phyloP scores from a whole-genome alignment of 2,888 invertebrate species.

The Schrankia costaestrigalis region DNA sequence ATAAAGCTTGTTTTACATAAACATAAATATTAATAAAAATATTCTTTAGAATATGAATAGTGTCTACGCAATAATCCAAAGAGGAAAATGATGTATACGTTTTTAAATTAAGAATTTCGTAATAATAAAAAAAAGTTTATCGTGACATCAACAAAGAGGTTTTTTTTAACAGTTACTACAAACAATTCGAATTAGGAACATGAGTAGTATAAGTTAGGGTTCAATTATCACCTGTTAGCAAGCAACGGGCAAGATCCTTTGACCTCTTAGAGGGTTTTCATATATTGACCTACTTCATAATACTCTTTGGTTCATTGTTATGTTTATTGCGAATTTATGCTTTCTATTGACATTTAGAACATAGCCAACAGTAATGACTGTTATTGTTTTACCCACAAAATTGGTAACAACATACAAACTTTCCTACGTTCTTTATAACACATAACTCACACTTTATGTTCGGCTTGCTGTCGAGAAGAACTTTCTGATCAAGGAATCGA shows the following conservation, averaged over 20 bases:
- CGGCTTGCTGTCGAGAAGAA: too few relatives aligned
- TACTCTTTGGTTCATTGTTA: conserved; percentile 19
- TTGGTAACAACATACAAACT: conserved; percentile 9
- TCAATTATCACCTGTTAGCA: conserved; percentile 64
- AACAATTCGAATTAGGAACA: conserved; percentile 51
- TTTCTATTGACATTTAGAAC: conserved; percentile 30
- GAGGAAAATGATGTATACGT: too few relatives aligned
- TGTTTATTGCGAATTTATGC: conserved; percentile 16
- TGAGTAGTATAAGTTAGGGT: conserved; percentile 59
- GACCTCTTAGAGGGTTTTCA: conserved; percentile 50
- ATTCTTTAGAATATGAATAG: background rate
- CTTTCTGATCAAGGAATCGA: too few relatives aligned
- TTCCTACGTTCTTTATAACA: too few relatives aligned
- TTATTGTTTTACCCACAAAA: conserved; percentile 11
- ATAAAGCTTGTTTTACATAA: conserved; percentile 2
- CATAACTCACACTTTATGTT: too few relatives aligned
- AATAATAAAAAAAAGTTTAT: conserved; percentile 7
- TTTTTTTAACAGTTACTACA: conserved; percentile 38
- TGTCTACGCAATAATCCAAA: conserved; percentile 5
- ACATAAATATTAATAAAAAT: conserved; percentile 2
- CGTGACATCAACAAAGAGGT: conserved; percentile 31
- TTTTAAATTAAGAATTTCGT: background rate
- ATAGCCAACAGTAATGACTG: conserved; percentile 16
- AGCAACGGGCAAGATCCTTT: conserved; percentile 55
- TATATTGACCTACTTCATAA: conserved; percentile 50